Percentiles rank a stretch among this genome's conserved stretches.
Conservation (phyloP, 2,888 invertebrate species). For the Pristionchus mayeri region DNA sequence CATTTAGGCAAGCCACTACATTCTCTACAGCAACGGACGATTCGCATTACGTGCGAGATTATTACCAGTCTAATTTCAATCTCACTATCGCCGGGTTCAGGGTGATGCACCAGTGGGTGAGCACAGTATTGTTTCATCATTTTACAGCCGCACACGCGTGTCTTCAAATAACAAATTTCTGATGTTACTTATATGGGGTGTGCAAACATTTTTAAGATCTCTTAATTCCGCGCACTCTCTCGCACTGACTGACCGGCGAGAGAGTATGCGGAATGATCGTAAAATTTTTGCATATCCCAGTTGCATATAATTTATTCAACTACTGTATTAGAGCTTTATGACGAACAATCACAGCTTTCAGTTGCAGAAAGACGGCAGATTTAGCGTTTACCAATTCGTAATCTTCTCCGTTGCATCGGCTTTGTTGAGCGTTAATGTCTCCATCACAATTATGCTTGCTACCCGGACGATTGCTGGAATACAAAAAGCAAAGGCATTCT, state of each 20-base stretch:
- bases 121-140: no score
- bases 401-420: not conserved
- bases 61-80: not conserved
- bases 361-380: not conserved
- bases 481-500: not conserved
- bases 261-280: no score
- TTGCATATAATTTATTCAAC: no score
- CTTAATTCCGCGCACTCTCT: no score
- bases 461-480: not conserved
- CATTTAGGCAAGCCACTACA: not conserved
- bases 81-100: not conserved
- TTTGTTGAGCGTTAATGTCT: not conserved
- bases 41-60: not conserved
- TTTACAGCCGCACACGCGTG: no score
- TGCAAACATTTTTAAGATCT: no score
- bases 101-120: not conserved
- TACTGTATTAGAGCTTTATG: no score
- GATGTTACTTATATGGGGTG: no score
- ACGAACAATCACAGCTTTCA: no score
- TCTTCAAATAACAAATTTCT: no score
- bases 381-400: not conserved
- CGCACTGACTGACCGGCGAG: no score
- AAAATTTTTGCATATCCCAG: no score
- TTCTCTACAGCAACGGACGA: not conserved
- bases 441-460: not conserved